phyloP scores from a whole-genome alignment of 2,797 vertebrate genomes.

The Acrossocheilus fasciatus region DNA sequence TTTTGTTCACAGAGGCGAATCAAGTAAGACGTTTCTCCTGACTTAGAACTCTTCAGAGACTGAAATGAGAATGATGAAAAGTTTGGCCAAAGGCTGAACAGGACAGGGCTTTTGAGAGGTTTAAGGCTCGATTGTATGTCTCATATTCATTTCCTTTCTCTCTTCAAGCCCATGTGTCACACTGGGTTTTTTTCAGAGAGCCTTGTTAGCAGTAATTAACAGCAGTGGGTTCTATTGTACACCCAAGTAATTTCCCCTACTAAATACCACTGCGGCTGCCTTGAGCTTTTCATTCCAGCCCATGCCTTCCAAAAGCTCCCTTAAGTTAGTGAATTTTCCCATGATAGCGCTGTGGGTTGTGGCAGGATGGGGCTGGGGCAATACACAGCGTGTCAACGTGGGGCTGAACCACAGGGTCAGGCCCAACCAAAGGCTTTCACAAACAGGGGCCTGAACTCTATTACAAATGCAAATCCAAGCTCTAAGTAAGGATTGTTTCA shows the following conservation, averaged over 20 bases:
- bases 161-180: conserved; percentile 81
- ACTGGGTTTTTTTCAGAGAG: conserved; percentile 77
- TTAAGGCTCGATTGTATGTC: conserved; percentile 23
- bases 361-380: conserved; percentile 74
- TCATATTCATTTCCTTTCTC: conserved; percentile 67
- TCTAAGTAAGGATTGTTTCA: conserved; percentile 88
- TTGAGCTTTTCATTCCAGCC: conserved; percentile 85
- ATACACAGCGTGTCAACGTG: conserved; percentile 79
- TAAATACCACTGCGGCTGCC: conserved; percentile 88
- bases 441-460: conserved; percentile 89
- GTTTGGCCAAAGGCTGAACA: conserved; percentile 32
- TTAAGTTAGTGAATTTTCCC: conserved; percentile 87
- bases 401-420: conserved; percentile 84
- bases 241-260: conserved; percentile 89
- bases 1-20: conserved; percentile 42
- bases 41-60: background rate
- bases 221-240: conserved; percentile 86
- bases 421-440: conserved; percentile 85
- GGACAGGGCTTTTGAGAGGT: conserved; percentile 27
- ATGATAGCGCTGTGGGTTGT: conserved; percentile 79
- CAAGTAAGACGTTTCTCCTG: conserved; percentile 4
- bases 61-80: background rate
- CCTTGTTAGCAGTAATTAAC: conserved; percentile 90
- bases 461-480: conserved; percentile 96
- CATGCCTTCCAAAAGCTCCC: conserved; percentile 78